phyloP scores from a whole-genome alignment of 2,888 invertebrate genomes.

The Ennomos fuscantarius region DNA sequence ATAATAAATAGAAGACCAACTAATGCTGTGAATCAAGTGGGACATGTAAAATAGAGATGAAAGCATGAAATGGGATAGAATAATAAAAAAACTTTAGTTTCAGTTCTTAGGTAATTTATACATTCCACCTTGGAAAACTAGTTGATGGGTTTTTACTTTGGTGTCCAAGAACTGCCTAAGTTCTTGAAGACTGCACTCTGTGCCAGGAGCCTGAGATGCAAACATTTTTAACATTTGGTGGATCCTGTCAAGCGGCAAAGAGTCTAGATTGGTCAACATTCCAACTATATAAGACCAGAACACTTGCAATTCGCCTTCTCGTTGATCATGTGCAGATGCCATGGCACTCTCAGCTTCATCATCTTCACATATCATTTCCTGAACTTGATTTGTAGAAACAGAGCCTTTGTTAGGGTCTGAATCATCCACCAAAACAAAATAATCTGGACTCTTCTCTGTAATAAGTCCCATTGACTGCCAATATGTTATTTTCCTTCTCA shows the following conservation, averaged over 20 bases:
- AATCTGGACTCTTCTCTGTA: conserved; percentile 90
- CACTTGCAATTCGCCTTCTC: conserved; percentile 96
- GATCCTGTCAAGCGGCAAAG: conserved; percentile 95
- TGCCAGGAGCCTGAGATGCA: conserved; percentile 95
- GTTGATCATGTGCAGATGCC: conserved; percentile 97
- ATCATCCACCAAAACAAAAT: conserved; percentile 89
- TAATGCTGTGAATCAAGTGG: too few relatives aligned
- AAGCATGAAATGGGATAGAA: not conserved
- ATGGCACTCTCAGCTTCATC: conserved; percentile 97
- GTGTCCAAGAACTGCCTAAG: conserved; percentile 95
- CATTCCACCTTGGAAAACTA: conserved; percentile 93
- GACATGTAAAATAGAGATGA: too few relatives aligned
- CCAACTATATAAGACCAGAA: conserved; percentile 99
- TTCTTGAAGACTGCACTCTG: conserved; percentile 95
- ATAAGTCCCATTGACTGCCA: conserved; percentile 98
- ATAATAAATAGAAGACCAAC: too few relatives aligned
- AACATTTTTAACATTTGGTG: conserved; percentile 99
- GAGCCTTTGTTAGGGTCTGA: conserved; percentile 82
- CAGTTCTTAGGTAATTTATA: conserved; percentile 93
- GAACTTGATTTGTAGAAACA: conserved; percentile 81
- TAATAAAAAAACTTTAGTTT: conserved; percentile 9
- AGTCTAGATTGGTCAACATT: conserved; percentile 97
- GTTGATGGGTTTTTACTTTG: conserved; percentile 96
- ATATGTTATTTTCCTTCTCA: conserved; percentile 94
- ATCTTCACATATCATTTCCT: conserved; percentile 92